A percentile compares a stretch with the other conserved stretches of the same genome.
phyloP scores from a whole-genome alignment of 2,888 invertebrate genomes.

The Laothoe populi region DNA sequence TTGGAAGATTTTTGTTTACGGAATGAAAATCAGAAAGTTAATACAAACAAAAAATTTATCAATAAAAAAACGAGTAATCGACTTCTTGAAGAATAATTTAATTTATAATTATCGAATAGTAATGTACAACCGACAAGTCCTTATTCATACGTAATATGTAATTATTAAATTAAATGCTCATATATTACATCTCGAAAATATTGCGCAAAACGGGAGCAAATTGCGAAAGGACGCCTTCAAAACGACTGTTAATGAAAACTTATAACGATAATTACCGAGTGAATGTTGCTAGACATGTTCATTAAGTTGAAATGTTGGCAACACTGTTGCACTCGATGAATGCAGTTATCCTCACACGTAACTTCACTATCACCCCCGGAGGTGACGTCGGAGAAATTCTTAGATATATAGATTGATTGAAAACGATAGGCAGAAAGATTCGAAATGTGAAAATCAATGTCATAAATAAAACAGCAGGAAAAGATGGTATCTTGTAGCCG shows the following conservation, averaged over 20 bases:
- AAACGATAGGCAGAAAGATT: no score
- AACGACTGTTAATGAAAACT: conserved; percentile 63
- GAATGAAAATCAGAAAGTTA: not conserved
- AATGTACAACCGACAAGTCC: not conserved
- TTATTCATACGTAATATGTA: conserved; percentile 25
- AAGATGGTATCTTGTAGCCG: no score
- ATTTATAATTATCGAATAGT: conserved; percentile 9
- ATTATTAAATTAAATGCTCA: conserved; percentile 28
- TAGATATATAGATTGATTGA: not conserved
- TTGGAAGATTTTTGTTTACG: no score
- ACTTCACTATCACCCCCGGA: conserved; percentile 15
- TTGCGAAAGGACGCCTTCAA: conserved; percentile 49
- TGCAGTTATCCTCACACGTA: conserved; percentile 24
- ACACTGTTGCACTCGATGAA: conserved; percentile 34
- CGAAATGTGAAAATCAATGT: no score
- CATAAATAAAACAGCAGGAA: no score
- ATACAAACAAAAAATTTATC: not conserved
- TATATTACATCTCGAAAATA: conserved; percentile 33
- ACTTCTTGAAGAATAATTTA: not conserved
- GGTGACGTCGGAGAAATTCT: conserved; percentile 12
- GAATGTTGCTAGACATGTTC: conserved; percentile 73
- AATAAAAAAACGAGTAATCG: no score
- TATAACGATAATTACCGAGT: conserved; percentile 67
- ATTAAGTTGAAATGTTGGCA: conserved; percentile 62
- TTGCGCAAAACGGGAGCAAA: conserved; percentile 46